Percentiles rank a stretch among this genome's conserved stretches.
phyloP scores from a whole-genome alignment of 1,140 invertebrate genomes.

The Zaprionus gabonicus region DNA sequence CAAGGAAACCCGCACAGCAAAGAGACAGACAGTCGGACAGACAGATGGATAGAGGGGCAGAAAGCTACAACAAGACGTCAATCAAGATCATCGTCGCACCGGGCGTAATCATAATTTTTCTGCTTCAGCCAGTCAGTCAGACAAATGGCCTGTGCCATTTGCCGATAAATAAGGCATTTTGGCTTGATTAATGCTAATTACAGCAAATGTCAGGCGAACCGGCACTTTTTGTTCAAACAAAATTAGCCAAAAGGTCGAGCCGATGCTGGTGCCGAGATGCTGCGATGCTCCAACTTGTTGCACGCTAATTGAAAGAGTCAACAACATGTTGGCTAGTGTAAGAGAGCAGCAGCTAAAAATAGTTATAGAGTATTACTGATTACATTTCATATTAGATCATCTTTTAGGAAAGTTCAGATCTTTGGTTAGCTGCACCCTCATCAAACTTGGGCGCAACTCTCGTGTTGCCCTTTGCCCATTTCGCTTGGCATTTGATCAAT shows the following conservation, averaged over 20 bases:
- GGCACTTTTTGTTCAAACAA: constrained; percentile 53
- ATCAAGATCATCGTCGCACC: constrained; percentile 31
- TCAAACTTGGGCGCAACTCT: not conserved
- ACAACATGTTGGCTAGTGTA: not conserved
- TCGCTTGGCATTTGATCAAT: constrained; percentile 53
- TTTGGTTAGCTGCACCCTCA: not conserved
- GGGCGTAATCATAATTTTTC: constrained; percentile 52
- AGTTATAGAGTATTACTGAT: not conserved
- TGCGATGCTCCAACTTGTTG: not conserved
- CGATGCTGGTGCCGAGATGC: constrained; percentile 6
- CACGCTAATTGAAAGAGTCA: constrained; percentile 10
- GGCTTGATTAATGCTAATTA: constrained; percentile 78
- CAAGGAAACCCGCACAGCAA: constrained; percentile 51
- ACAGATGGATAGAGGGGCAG: too few species aligned
- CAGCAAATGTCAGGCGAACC: constrained; percentile 59
- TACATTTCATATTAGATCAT: not conserved
- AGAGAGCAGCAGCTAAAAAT: constrained; percentile 1
- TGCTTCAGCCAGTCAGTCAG: constrained; percentile 24
- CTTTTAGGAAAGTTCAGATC: not conserved
- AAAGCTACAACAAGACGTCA: constrained; percentile 33
- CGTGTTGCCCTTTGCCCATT: constrained; percentile 54
- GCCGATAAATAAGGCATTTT: constrained; percentile 51
- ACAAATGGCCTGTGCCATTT: constrained; percentile 43
- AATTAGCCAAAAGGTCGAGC: constrained; percentile 56
- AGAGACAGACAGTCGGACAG: not conserved